phyloP scores from a whole-genome alignment of 2,888 invertebrate species.

The Cantharis rustica region DNA sequence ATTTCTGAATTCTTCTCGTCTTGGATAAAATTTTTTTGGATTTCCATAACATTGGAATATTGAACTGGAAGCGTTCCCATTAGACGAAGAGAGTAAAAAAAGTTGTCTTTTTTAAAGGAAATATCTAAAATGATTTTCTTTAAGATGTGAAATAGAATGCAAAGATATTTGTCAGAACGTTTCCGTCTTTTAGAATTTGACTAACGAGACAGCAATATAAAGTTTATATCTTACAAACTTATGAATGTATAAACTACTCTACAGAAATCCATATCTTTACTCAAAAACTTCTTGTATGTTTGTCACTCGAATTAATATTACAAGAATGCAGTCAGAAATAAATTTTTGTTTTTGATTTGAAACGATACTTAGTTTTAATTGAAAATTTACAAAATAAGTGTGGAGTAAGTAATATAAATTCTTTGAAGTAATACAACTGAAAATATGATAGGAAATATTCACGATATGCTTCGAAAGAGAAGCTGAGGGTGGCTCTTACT shows the following conservation, averaged over 20 bases:
- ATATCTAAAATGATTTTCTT: slow-evolving; percentile 30
- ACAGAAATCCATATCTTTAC: slow-evolving; percentile 35
- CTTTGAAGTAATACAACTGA: slow-evolving; percentile 7
- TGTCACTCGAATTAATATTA: slow-evolving; percentile 32
- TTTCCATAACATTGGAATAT: not conserved
- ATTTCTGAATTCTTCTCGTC: not conserved
- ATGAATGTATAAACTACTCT: slow-evolving; percentile 31
- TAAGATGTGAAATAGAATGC: slow-evolving; percentile 32
- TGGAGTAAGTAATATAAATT: not conserved
- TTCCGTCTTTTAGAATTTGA: slow-evolving; percentile 38
- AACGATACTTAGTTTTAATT: not conserved
- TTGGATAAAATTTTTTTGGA: not conserved
- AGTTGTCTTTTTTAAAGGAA: slow-evolving; percentile 28
- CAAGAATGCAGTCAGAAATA: slow-evolving; percentile 15
- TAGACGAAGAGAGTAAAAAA: not conserved
- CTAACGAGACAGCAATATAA: slow-evolving; percentile 37
- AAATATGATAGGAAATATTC: slow-evolving; percentile 10
- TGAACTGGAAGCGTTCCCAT: not conserved
- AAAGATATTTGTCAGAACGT: slow-evolving; percentile 38
- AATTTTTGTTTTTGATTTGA: slow-evolving; percentile 6
- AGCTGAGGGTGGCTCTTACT: slow-evolving; percentile 24
- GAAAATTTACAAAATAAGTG: not conserved
- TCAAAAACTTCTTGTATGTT: slow-evolving; percentile 31
- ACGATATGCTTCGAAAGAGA: slow-evolving; percentile 10
- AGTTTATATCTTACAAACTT: slow-evolving; percentile 39